Conservation (phyloP, 1,140 invertebrate genomes). For the Idris sp. region DNA sequence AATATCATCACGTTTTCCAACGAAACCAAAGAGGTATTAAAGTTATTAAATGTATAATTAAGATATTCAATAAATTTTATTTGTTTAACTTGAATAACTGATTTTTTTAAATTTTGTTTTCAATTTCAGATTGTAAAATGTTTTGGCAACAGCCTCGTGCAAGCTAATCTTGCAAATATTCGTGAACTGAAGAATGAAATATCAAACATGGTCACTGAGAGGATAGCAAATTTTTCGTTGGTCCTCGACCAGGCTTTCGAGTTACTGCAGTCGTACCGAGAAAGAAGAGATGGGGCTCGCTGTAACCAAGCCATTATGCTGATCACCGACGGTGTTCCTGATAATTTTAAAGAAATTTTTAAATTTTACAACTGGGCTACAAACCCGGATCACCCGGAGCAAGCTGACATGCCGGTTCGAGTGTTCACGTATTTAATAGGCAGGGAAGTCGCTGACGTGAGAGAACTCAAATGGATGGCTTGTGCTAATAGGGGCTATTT, state of each 20-base stretch:
- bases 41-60: no score
- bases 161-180: constrained; percentile 94
- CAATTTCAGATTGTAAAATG: constrained; percentile 85
- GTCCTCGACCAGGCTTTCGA: constrained; percentile 95
- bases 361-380: constrained; percentile 90
- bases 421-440: constrained; percentile 99
- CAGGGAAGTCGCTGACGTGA: constrained; percentile 88
- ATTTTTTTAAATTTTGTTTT: background rate
- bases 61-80: no score
- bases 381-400: constrained; percentile 84
- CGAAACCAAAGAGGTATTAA: constrained; percentile 81
- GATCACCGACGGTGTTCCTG: constrained; percentile 97
- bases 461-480: constrained; percentile 97
- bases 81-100: no score
- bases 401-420: constrained; percentile 89
- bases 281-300: constrained; percentile 80
- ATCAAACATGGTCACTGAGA: constrained; percentile 86
- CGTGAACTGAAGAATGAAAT: constrained; percentile 89
- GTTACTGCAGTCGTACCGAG: constrained; percentile 83
- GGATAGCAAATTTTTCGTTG: constrained; percentile 96
- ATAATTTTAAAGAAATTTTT: constrained; percentile 95
- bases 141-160: constrained; percentile 90
- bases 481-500: constrained; percentile 96
- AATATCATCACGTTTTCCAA: constrained; percentile 95
- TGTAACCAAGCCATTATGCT: constrained; percentile 98